Base-by-base conservation (phyloP, 2,888 invertebrate genomes). In the Didymodactylos carnosus region DNA sequence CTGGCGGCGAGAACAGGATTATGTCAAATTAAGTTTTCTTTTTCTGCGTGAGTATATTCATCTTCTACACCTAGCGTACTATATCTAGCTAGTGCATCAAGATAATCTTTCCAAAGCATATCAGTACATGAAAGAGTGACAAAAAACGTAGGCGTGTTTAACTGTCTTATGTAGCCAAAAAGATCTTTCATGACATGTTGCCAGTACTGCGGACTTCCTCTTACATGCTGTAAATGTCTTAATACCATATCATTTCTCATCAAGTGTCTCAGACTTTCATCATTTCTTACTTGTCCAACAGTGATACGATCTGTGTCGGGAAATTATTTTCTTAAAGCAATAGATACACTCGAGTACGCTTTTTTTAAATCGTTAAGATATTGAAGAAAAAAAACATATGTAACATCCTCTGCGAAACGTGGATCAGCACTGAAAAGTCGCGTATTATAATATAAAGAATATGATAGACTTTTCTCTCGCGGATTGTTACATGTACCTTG, bases 121-220 rank as follows among this genome's bases (percentile, higher is more conserved):
- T 53, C 27, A 0, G 53, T 35, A 53, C 14, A 53, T 19, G 53
- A 53, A 0, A 53, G 13, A 2, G 53, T 53, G 5, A 27, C 2
- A n/a, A 53, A 53, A 19, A 29, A 78, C 4, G 77, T 78, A 1
- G 78, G 76, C 8, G 73, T 40, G 6, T 77, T 76, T 40, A 78
- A 71, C 69, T 79, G 77, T 39, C 77, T 43, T 0, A 78, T 77
- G 76, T 77, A 77, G 7, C 77, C 77, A 73, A 78, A 78, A 0
- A 78, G n/a, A 39, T 78, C 76, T 69, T 76, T 77, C 72, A 77
- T 77, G 11, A 76, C 74, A 51, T 72, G n/a, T 40, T 77, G 75
- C 77, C 76, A 78, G 62, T 77, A 78, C 25, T 77, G 76, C 19
- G 78, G 79, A 1, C 77, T 75, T 1, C 76, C 73, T 72, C 78